phyloP scores from a whole-genome alignment of 2,113 vertebrate species.

The Lampris megalopsis region DNA sequence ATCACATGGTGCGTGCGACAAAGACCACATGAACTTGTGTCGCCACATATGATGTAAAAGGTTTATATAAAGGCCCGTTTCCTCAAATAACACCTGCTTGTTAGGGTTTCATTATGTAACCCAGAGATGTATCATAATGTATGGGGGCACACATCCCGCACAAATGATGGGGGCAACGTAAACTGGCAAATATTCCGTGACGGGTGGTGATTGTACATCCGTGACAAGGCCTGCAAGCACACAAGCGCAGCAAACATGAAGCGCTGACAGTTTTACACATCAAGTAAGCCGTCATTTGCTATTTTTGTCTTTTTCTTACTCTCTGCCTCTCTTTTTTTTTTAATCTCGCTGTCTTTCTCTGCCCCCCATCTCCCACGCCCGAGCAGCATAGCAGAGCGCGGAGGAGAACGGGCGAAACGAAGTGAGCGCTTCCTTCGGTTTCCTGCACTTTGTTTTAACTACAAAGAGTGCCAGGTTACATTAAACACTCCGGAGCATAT shows the following conservation, averaged over 20 bases:
- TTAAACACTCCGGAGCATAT: not conserved
- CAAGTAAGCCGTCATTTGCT: not conserved
- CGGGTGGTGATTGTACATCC: not conserved
- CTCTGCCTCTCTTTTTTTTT: not conserved
- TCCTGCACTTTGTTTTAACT: not conserved
- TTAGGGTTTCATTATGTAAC: not conserved
- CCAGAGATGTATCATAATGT: not conserved
- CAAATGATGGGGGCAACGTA: not conserved
- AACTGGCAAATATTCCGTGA: conserved; percentile 1
- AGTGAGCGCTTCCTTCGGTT: not conserved
- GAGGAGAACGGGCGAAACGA: not conserved
- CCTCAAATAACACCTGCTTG: no score
- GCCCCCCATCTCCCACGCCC: not conserved
- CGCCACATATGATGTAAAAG: no score
- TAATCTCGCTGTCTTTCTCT: no score
- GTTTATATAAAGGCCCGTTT: no score
- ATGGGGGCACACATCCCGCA: not conserved
- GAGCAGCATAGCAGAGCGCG: no score
- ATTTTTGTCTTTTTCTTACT: not conserved
- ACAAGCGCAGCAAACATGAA: not conserved
- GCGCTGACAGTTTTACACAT: not conserved
- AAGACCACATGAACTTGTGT: not conserved
- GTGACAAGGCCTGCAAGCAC: not conserved
- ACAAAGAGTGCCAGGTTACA: not conserved
- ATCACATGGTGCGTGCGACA: not conserved